Conservation (phyloP, 2,888 invertebrate species). For the Anticlea derivata region DNA sequence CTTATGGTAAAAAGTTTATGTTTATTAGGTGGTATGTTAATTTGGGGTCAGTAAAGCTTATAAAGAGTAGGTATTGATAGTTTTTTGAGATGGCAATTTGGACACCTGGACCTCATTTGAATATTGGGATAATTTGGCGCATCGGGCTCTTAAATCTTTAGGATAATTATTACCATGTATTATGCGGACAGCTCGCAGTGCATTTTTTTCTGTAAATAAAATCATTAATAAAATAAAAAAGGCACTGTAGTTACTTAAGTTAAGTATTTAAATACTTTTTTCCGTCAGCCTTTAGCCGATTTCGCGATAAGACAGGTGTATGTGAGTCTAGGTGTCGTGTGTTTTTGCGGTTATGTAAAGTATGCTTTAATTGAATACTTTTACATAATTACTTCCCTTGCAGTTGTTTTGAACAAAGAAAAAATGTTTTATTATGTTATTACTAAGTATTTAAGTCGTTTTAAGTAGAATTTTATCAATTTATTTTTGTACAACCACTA, state of each 20-base stretch:
- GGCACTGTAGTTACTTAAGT: too few species aligned
- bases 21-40: slow-evolving; percentile 6
- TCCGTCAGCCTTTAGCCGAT: not conserved
- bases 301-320: slow-evolving; percentile 37
- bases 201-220: too few species aligned
- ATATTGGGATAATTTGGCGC: slow-evolving; percentile 32
- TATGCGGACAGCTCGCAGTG: too few species aligned
- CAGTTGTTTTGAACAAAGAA: slow-evolving; percentile 14
- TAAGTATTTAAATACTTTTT: not conserved
- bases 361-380: slow-evolving; percentile 14
- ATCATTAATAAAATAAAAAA: too few species aligned
- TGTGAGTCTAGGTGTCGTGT: slow-evolving; percentile 13
- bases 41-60: slow-evolving; percentile 11
- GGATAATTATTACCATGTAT: too few species aligned
- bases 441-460: not conserved
- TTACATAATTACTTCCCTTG: slow-evolving; percentile 12
- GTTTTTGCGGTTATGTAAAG: slow-evolving; percentile 19
- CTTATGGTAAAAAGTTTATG: too few species aligned
- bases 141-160: too few species aligned
- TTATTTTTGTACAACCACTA: too few species aligned
- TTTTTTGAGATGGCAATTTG: slow-evolving; percentile 45
- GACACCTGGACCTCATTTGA: slow-evolving; percentile 65
- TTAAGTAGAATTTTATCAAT: slow-evolving; percentile 6
- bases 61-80: slow-evolving; percentile 41
- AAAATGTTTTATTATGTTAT: not conserved